Evolutionary conservation across 2,797 vertebrate species (phyloP), one percentile per base, ranked within the genome.

Genomic region (Eleutherodactylus coqui): DNA sequence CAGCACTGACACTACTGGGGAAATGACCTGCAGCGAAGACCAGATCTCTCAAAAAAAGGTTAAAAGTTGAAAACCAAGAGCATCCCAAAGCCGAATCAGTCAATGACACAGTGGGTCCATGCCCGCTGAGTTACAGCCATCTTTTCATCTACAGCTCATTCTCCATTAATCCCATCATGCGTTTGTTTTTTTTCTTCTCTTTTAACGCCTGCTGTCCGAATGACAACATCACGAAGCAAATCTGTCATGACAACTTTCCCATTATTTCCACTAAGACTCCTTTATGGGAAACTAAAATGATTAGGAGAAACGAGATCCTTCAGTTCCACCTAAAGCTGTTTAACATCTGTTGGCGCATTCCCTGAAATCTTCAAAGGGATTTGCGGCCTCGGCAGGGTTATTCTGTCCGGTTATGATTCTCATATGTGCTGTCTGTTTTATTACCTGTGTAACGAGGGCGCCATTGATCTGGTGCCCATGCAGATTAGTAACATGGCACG

Each of bases 351-450:
- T 90, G 89, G 91, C 64, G 17, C 88, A 75, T 92, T 90, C 89
- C 83, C 87, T 87, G 91, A 89, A 84, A 90, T 91, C 92, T 90
- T 94, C 91, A 88, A 91, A 91, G 89, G 86, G 85, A 90, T 88
- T 92, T 91, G 67, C 34, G 69, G 58, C 89, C 91, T 88, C 85
- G 88, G 91, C 64, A 49, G 85, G 51, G 90, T n/a, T 78, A 64
- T 1, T 62, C 90, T 43, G 88, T 77, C 85, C 90, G 88, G 86
- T 89, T 90, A 85, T 75, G 85, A 84, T 87, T 90, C 41, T n/a
- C 72, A 87, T 85, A 87, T 86, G 77, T 58, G 45, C 80, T 88
- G 64, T 88, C 69, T 69, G 36, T 86, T 87, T 87, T 87, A 84
- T 84, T 79, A 69, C 34, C 89, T 45, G 75, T 51, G 16, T 85